Percentiles rank a stretch among this genome's conserved stretches.
These are phyloP conservation scores for Mimachlamys varia DNA, from an alignment of 2,888 invertebrate species.

Conservation along the genomic window DNA sequence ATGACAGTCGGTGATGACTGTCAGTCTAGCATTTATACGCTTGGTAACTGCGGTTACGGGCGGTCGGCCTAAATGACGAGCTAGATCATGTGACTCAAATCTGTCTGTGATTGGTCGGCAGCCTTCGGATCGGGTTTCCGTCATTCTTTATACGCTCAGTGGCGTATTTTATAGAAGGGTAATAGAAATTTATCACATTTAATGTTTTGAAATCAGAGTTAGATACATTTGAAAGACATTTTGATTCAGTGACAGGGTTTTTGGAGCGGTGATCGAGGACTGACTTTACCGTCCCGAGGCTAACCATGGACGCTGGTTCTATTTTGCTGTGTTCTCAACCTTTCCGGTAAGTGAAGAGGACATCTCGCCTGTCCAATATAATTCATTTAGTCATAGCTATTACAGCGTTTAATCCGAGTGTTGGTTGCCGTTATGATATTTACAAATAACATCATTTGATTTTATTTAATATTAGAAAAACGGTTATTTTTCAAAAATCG, in stretches of 20 bases:
- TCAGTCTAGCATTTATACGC: conserved; percentile 18
- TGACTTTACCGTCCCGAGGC: background rate
- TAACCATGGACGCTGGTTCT: conserved; percentile 46
- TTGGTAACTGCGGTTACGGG: conserved; percentile 7
- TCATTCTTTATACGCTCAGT: conserved; percentile 14
- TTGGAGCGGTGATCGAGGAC: conserved; percentile 18
- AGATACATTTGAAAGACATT: conserved; percentile 20
- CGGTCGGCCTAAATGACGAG: conserved; percentile 3
- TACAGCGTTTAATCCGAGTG: too few relatives aligned
- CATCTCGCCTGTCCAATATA: background rate
- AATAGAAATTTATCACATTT: conserved; percentile 36
- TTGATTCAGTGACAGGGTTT: conserved; percentile 29
- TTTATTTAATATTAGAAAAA: too few relatives aligned
- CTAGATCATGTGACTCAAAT: background rate
- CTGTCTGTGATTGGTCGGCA: background rate
- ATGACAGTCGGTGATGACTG: conserved; percentile 6
- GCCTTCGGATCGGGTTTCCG: background rate
- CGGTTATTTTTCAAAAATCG: too few relatives aligned
- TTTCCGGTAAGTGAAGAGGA: conserved; percentile 43
- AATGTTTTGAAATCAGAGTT: conserved; percentile 33
- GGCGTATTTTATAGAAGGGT: conserved; percentile 14
- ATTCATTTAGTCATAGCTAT: background rate
- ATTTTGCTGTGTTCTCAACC: conserved; percentile 48
- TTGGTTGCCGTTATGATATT: too few relatives aligned
- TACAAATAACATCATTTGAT: too few relatives aligned